Evolutionary conservation across 2,797 vertebrate genomes (phyloP), one percentile per base, ranked within the genome.

Genomic region (Tinamus major): DNA sequence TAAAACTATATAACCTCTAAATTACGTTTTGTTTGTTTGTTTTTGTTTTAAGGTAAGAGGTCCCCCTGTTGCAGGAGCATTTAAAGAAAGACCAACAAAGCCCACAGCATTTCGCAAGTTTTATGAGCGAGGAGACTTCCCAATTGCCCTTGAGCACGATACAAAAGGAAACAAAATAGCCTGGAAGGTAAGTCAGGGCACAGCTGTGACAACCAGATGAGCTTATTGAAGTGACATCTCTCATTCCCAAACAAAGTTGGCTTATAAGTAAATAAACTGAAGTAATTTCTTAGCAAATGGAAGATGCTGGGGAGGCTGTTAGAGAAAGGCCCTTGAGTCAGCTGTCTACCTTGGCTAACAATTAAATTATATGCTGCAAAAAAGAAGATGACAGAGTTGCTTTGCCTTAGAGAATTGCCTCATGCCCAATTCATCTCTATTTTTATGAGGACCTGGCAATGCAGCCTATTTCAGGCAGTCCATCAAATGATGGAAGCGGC

Each of bases 101-200:
- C 98, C 98, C 21, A 99, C 98, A 19, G 97, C 96, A 8, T 99
- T 99, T 93, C 98, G 99, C 75, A 99, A 98, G 96, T 98, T 98
- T 97, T 99, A 99, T n/a, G 98, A 99, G 46, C 97, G 98, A 14
- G 98, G 99, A 85, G 98, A 99, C 94, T 98, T 99, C 96, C 99
- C 98, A 31, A 97, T 98, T 56, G 98, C 98, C 90, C 95, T 98
- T 94, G 95, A 98, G 69, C 98, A 98, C 19, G 96, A 97, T 64
- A 81, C 95, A 1, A 97, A 93, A 96, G 98, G 97, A 96, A 98
- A 98, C 96, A 98, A 97, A 96, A 98, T 98, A 13, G 97, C 97
- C 70, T 98, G 98, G 98, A 98, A 98, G 98, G 98, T 98, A 97
- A 98, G 98, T 96, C 89, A 29, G 79, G 93, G 89, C 96, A 75